A percentile compares a stretch with the other conserved stretches of the same genome.
Evolutionary conservation across 2,888 invertebrate genomes (phyloP).

Genomic region (Ariolimax columbianus): DNA sequence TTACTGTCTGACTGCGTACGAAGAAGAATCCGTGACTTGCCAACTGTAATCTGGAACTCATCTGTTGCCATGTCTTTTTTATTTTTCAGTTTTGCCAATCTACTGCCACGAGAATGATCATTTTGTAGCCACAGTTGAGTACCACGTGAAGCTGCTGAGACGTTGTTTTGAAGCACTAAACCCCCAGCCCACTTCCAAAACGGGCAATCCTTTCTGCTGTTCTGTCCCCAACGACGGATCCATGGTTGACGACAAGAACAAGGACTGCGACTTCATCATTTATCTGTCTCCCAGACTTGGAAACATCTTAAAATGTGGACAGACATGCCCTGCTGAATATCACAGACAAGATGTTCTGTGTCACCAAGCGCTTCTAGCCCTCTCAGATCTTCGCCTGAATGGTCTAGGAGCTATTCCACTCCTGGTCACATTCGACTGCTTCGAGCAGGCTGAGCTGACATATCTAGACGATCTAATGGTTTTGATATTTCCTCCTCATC

Average conservation of each 20-base stretch:
- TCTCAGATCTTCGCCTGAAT: background rate
- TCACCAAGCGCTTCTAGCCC: constrained; percentile 4
- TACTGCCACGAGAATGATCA: constrained; percentile 28
- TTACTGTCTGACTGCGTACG: too few relatives aligned
- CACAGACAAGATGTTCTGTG: constrained; percentile 2
- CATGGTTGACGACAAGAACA: background rate
- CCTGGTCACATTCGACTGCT: constrained; percentile 35
- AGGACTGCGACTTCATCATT: constrained; percentile 6
- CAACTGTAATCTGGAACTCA: background rate
- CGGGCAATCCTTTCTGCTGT: background rate
- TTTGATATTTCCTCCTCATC: background rate
- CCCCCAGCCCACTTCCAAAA: background rate
- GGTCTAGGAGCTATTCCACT: background rate
- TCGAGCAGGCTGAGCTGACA: constrained; percentile 9
- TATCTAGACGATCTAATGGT: background rate
- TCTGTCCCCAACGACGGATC: background rate
- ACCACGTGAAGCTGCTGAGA: constrained; percentile 21
- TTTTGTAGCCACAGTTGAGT: constrained; percentile 26
- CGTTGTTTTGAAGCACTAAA: background rate
- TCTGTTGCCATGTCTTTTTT: background rate
- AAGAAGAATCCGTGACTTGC: too few relatives aligned
- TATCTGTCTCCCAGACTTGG: constrained; percentile 39
- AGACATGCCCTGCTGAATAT: background rate
- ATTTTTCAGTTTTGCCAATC: constrained; percentile 12
- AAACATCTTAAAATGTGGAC: background rate